Evolutionary conservation across 2,888 invertebrate species (phyloP), one percentile per base, ranked within the genome.

Genomic region (Eudemis profundana): DNA sequence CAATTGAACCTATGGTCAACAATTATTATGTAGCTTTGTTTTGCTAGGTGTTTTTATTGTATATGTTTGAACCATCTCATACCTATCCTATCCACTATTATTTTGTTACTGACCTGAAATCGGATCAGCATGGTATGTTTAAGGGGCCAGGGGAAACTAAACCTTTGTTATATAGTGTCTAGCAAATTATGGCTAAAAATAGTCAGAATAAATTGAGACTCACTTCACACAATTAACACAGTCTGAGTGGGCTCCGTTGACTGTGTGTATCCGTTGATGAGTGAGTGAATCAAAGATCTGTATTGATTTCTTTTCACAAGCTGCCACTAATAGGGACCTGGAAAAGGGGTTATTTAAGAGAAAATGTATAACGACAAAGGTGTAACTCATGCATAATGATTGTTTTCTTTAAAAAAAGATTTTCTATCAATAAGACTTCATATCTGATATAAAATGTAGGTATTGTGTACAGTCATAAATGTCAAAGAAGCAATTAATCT

Each of bases 141-240:
- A 2, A 33, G 7, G 5, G 33, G 10, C 0, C 33, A 33, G 10
- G 8, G 10, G 8, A 10, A 8, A 8, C 5, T 33, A 8, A 33
- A 33, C 33, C 3, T 4, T 4, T 23, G 23, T 3, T 23, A 8
- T 33, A 5, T 2, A 4, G 8, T 33, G 33, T 33, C 5, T 33
- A 8, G 10, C 7, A 12, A 8, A 33, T 8, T 33, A 10, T 33
- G 8, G 10, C 33, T 33, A 10, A 33, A 38, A 12, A 23, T 12
- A 17, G n/a, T 4, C 21, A 38, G 17, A 23, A 49, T 33, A 44
- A 17, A 51, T 44, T 15, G 40, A 27, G 67, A 90, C 93, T 89
- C 90, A 98, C 98, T 96, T 97, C 44, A 98, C 96, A 93, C 97
- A 97, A 83, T 98, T 98, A 4, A 98, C 98, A 91, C 97, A 97